These are phyloP conservation scores for Plebejus anna DNA, from an alignment of 2,888 invertebrate species.

Conservation along the genomic window DNA sequence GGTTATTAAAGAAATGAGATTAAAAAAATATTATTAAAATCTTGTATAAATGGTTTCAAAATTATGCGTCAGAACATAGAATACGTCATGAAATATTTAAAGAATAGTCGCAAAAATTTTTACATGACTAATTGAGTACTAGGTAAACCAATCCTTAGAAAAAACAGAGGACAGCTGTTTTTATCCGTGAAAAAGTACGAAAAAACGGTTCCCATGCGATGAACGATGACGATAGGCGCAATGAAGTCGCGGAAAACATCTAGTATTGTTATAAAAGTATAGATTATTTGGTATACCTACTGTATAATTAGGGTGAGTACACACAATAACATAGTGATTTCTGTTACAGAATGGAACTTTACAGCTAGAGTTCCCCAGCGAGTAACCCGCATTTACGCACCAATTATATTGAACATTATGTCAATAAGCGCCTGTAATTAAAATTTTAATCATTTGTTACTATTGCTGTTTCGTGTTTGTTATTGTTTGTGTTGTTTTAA, in stretches of 20 bases:
- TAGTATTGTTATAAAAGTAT: too few relatives aligned
- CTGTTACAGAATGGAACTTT: not conserved
- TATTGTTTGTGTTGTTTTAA: constrained; percentile 3
- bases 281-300: too few relatives aligned
- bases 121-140: too few relatives aligned
- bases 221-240: too few relatives aligned
- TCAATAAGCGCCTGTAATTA: not conserved
- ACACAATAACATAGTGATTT: constrained; percentile 2
- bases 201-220: too few relatives aligned
- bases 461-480: constrained; percentile 1
- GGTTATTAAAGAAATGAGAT: not conserved
- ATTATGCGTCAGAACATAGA: not conserved
- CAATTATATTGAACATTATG: not conserved
- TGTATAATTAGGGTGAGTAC: not conserved
- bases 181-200: too few relatives aligned
- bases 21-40: not conserved
- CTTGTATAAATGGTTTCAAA: not conserved
- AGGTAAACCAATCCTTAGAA: too few relatives aligned
- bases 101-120: not conserved
- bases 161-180: too few relatives aligned
- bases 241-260: too few relatives aligned
- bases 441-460: not conserved
- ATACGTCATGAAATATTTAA: not conserved
- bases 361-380: not conserved
- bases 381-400: not conserved